Conservation (phyloP, 37 sponge, comb jelly and placozoan genomes). For the Bolinopsis microptera region DNA sequence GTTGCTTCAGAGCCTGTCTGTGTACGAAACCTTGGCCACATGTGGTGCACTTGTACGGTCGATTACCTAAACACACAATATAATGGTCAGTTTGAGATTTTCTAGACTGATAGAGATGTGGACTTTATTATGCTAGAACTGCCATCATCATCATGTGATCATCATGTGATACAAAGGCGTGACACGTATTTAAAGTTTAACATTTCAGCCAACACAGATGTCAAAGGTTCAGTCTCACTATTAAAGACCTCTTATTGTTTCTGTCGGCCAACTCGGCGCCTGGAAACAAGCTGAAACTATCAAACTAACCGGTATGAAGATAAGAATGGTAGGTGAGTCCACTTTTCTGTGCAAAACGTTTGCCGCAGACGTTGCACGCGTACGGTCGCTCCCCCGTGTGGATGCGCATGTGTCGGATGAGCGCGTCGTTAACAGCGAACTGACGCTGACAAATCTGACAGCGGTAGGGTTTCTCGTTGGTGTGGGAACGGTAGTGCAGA, state of each 20-base stretch:
- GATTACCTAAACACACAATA: slow-evolving; percentile 36
- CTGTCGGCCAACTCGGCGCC: too few species aligned
- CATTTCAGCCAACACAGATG: too few species aligned
- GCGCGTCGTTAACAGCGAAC: slow-evolving; percentile 62
- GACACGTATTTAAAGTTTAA: too few species aligned
- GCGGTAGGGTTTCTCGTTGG: slow-evolving; percentile 66
- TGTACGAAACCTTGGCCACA: slow-evolving; percentile 61
- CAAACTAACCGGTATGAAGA: slow-evolving; percentile 65
- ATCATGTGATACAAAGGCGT: too few species aligned
- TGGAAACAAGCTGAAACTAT: too few species aligned
- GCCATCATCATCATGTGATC: too few species aligned
- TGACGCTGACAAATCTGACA: slow-evolving; percentile 64
- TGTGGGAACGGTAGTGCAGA: slow-evolving; percentile 63
- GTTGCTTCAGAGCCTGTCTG: slow-evolving; percentile 60
- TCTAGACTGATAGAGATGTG: too few species aligned
- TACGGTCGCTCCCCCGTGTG: slow-evolving; percentile 65
- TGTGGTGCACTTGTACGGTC: slow-evolving; percentile 64
- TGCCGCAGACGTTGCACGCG: slow-evolving; percentile 58
- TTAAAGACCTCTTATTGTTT: too few species aligned
- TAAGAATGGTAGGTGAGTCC: slow-evolving; percentile 64
- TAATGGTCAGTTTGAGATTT: too few species aligned
- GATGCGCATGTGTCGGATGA: slow-evolving; percentile 62
- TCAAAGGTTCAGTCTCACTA: too few species aligned
- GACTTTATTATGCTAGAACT: too few species aligned
- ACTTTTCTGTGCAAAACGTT: slow-evolving; percentile 57